Evolutionary conservation across 1,140 invertebrate genomes (phyloP).

Genomic region (Oncopodura yosiiana): DNA sequence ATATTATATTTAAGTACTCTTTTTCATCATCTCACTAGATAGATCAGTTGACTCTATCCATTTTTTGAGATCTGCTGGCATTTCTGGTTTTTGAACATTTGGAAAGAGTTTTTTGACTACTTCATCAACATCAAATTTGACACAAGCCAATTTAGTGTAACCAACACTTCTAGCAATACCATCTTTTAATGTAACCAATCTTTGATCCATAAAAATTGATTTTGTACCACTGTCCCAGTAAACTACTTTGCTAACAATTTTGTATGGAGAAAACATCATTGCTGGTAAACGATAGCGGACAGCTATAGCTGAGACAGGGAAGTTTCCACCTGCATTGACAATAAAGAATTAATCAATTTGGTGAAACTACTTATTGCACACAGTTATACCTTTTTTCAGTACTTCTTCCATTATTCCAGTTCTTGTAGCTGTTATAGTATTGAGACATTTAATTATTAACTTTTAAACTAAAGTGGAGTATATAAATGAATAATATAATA

Average conservation of each 20-base stretch:
- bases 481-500: no score
- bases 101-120: constrained; percentile 45
- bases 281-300: constrained; percentile 64
- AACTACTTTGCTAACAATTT: constrained; percentile 51
- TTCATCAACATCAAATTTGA: constrained; percentile 53
- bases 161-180: constrained; percentile 64
- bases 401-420: constrained; percentile 57
- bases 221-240: constrained; percentile 84
- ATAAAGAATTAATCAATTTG: no score
- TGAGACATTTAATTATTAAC: no score
- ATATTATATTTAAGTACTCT: constrained; percentile 36
- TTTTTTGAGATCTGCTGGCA: constrained; percentile 55
- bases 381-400: constrained; percentile 43
- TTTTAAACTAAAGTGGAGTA: no score
- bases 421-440: no score
- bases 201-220: constrained; percentile 68
- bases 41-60: constrained; percentile 65
- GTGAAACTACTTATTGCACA: no score
- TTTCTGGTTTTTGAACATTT: constrained; percentile 47
- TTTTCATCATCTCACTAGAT: constrained; percentile 61
- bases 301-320: constrained; percentile 59
- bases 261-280: constrained; percentile 61
- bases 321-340: no score
- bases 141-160: constrained; percentile 61
- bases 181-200: constrained; percentile 63